These are phyloP conservation scores for Chrysopilus asiliformis DNA, from an alignment of 2,888 invertebrate genomes.

Conservation along the genomic window DNA sequence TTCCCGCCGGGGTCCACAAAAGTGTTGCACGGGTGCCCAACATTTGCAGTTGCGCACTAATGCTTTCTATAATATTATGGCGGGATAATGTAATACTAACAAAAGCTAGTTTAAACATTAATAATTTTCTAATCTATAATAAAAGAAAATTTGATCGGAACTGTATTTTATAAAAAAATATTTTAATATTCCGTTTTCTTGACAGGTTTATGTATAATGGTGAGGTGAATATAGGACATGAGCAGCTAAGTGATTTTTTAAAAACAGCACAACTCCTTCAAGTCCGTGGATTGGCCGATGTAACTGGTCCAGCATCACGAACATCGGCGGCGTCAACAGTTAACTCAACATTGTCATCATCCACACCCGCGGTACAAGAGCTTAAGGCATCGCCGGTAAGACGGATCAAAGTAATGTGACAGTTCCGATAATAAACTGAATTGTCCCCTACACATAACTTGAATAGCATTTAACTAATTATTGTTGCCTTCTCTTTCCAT, in stretches of 20 bases:
- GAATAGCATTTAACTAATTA: too few species aligned
- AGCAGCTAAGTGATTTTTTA: conserved; percentile 72
- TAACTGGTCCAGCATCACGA: conserved; percentile 34
- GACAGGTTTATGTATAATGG: conserved; percentile 82
- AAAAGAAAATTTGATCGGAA: neutral
- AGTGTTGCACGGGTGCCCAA: too few species aligned
- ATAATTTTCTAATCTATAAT: neutral
- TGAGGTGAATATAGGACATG: conserved; percentile 79
- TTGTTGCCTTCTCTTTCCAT: too few species aligned
- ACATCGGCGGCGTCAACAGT: conserved; percentile 16
- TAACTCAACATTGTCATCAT: conserved; percentile 17
- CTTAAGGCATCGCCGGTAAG: conserved; percentile 37
- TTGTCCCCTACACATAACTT: conserved; percentile 6
- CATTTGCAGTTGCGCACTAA: too few species aligned
- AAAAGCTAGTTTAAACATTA: neutral
- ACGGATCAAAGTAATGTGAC: conserved; percentile 24
- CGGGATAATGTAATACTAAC: too few species aligned
- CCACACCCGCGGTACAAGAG: conserved; percentile 32
- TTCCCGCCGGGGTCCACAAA: too few species aligned
- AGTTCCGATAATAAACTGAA: conserved; percentile 11
- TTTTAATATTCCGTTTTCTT: neutral
- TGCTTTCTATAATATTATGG: too few species aligned
- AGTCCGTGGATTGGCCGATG: conserved; percentile 75
- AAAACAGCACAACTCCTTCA: conserved; percentile 78
- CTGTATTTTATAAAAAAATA: neutral